Percentiles rank a stretch among this genome's conserved stretches.
Conservation (phyloP, 2,797 vertebrate genomes). For the Syngnathus acus region DNA sequence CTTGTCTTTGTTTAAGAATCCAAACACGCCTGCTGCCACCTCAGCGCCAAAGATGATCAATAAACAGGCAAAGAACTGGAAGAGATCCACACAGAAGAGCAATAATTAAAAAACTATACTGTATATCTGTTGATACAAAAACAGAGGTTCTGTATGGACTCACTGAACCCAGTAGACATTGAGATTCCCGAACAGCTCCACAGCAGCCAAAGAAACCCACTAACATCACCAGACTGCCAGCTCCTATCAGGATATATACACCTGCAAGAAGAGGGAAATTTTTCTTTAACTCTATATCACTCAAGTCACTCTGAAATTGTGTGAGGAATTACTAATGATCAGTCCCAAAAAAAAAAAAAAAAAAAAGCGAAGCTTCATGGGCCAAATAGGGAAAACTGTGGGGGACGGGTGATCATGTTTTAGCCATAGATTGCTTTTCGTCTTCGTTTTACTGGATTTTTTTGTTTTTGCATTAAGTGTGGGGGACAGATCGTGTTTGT, state of each 20-base stretch:
- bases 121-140: neutral
- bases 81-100: neutral
- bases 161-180: conserved; percentile 89
- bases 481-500: no score
- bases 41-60: conserved; percentile 95
- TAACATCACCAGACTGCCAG: conserved; percentile 85
- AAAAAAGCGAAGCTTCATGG: neutral
- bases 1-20: conserved; percentile 88
- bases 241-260: conserved; percentile 86
- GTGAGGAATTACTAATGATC: neutral
- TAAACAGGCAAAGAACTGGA: conserved; percentile 90
- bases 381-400: neutral
- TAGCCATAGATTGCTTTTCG: no score
- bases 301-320: neutral
- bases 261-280: conserved; percentile 58
- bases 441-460: no score
- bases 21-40: conserved; percentile 90
- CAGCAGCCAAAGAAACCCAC: conserved; percentile 96
- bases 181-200: conserved; percentile 90
- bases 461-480: no score
- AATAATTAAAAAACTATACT: neutral
- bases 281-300: neutral
- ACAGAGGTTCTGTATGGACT: conserved; percentile 49
- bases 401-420: no score
- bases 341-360: neutral